Conservation (phyloP, 2,888 invertebrate genomes). For the Erebia aethiops region DNA sequence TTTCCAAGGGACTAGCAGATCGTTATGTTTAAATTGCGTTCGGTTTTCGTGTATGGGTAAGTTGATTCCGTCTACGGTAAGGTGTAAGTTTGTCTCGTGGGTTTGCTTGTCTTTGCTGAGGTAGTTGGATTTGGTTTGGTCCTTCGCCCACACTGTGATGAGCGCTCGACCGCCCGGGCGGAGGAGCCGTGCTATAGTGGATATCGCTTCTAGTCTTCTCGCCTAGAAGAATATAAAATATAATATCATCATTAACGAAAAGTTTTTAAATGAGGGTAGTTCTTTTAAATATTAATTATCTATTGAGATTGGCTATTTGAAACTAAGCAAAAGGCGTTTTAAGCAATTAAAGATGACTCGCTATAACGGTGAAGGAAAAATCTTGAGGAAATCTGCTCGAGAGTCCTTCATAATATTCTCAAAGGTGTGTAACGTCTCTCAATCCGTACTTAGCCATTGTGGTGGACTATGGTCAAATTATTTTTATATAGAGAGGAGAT, state of each 20-base stretch:
- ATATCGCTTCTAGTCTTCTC: slow-evolving; percentile 88
- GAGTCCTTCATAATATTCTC: too few species aligned
- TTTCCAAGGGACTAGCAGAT: slow-evolving; percentile 98
- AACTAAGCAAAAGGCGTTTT: background rate
- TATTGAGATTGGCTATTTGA: too few species aligned
- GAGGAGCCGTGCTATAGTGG: slow-evolving; percentile 90
- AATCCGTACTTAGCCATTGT: too few species aligned
- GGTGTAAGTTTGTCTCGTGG: slow-evolving; percentile 40
- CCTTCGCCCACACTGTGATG: slow-evolving; percentile 98
- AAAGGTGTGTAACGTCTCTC: too few species aligned
- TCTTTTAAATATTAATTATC: background rate
- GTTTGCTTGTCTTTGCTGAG: slow-evolving; percentile 54
- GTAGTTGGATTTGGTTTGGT: slow-evolving; percentile 87
- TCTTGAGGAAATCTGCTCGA: too few species aligned
- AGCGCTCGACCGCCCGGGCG: slow-evolving; percentile 89
- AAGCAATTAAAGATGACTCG: background rate
- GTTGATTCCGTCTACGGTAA: slow-evolving; percentile 56
- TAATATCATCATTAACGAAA: background rate
- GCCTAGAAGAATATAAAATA: slow-evolving; percentile 74
- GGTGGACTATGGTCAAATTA: too few species aligned
- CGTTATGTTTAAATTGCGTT: slow-evolving; percentile 94
- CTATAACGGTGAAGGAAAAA: background rate
- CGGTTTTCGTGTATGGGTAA: slow-evolving; percentile 95
- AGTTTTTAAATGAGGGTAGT: background rate
- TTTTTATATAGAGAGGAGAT: too few species aligned